Conservation (phyloP, 2,113 vertebrate genomes). For the Vidua macroura region DNA sequence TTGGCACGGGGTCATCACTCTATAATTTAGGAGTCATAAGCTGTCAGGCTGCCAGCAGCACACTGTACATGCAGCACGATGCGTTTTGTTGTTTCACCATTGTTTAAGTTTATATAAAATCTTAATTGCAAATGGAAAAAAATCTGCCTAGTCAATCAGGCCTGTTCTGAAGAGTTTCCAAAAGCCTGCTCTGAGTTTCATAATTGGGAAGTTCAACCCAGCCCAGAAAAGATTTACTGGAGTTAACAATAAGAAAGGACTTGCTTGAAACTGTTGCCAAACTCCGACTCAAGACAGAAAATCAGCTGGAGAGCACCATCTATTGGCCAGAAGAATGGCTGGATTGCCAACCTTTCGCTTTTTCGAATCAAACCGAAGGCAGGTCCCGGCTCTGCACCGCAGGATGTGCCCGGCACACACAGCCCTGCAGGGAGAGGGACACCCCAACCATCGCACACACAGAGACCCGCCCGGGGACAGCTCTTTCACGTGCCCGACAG, state of each 20-base stretch:
- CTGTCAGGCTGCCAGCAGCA: slow-evolving; percentile 16
- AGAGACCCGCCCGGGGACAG: rapidly evolving
- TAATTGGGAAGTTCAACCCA: background rate
- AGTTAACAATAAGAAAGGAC: background rate
- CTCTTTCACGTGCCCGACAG: background rate
- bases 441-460: rapidly evolving
- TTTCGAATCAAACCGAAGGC: background rate
- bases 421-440: background rate
- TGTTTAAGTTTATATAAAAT: slow-evolving; percentile 28
- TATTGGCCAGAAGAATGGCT: background rate
- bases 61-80: background rate
- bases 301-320: slow-evolving; percentile 46
- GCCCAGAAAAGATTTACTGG: background rate
- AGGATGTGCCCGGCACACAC: background rate
- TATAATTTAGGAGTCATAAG: background rate
- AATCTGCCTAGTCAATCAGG: slow-evolving; percentile 11
- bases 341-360: rapidly evolving
- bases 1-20: background rate
- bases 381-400: rapidly evolving
- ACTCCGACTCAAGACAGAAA: background rate
- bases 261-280: background rate
- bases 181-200: background rate
- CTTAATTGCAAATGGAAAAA: slow-evolving; percentile 24
- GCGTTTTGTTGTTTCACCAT: background rate
- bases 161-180: background rate